A percentile compares a stretch with the other conserved stretches of the same genome.
phyloP scores from a whole-genome alignment of 1,140 invertebrate genomes.

The Drosophila paulistorum region DNA sequence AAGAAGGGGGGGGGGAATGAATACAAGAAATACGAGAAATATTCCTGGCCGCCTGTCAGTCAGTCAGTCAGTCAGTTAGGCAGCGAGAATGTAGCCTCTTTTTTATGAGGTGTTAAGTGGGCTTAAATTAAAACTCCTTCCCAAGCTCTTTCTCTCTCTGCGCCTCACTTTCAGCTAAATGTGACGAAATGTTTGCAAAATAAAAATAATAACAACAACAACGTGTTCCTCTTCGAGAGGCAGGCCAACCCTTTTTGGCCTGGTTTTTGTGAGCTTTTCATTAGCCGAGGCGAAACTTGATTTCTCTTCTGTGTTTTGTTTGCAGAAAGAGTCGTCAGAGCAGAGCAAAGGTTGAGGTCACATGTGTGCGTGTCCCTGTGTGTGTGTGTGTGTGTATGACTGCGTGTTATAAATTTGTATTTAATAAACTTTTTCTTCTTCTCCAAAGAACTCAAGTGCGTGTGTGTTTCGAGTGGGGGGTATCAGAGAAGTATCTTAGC shows the following conservation, averaged over 20 bases:
- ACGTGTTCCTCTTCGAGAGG: neutral
- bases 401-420: constrained; percentile 71
- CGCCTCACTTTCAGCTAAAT: constrained; percentile 34
- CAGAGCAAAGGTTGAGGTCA: constrained; percentile 36
- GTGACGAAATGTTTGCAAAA: constrained; percentile 78
- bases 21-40: neutral
- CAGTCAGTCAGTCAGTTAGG: constrained; percentile 52
- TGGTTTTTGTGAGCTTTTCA: constrained; percentile 18
- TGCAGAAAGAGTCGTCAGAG: constrained; percentile 13
- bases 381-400: neutral
- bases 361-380: constrained; percentile 38
- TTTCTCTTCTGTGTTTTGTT: constrained; percentile 64
- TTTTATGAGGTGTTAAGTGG: constrained; percentile 80
- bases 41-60: neutral
- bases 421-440: constrained; percentile 66
- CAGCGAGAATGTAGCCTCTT: constrained; percentile 63
- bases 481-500: constrained; percentile 18
- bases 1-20: too few species aligned
- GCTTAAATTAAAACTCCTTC: constrained; percentile 75
- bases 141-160: constrained; percentile 8
- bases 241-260: constrained; percentile 25
- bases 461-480: constrained; percentile 22
- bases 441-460: constrained; percentile 39
- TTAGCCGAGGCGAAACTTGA: constrained; percentile 64
- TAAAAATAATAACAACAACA: constrained; percentile 33